Evolutionary conservation across 2,113 vertebrate species (phyloP).

Genomic region (Nothoprocta pentlandii): DNA sequence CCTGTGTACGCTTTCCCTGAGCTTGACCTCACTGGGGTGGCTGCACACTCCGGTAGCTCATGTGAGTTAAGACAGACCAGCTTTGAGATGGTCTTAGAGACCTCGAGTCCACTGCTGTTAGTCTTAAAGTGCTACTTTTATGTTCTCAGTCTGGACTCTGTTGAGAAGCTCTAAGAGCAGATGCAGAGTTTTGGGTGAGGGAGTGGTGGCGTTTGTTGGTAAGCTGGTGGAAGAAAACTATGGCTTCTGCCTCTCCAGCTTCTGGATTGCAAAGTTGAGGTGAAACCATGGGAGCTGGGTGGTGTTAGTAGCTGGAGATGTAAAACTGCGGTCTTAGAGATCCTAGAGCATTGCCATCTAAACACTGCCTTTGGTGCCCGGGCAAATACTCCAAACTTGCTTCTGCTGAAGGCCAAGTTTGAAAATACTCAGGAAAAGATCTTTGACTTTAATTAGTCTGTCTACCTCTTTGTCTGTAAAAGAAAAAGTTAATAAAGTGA

Average conservation of each 20-base stretch:
- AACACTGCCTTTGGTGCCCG: background rate
- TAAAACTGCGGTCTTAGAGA: background rate
- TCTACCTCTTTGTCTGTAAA: background rate
- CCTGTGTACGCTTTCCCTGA: rapidly evolving
- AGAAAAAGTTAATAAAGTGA: background rate
- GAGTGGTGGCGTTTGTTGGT: background rate
- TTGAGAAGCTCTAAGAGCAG: background rate
- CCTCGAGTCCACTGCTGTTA: background rate
- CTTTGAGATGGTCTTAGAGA: background rate
- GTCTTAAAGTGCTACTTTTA: background rate
- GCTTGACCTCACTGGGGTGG: background rate
- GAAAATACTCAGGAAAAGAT: background rate
- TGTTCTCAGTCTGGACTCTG: background rate
- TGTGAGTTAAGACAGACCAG: background rate
- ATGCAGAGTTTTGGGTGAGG: background rate
- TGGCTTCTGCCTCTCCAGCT: background rate
- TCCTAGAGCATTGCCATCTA: background rate
- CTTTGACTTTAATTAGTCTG: background rate
- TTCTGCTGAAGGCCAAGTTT: background rate
- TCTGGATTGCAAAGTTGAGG: background rate
- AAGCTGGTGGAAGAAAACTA: background rate
- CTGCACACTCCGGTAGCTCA: background rate
- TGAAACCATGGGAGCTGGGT: background rate
- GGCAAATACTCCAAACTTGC: background rate
- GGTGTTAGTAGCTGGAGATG: background rate